Base-by-base conservation (phyloP, 2,888 invertebrate genomes). In the Melanotus villosus region DNA sequence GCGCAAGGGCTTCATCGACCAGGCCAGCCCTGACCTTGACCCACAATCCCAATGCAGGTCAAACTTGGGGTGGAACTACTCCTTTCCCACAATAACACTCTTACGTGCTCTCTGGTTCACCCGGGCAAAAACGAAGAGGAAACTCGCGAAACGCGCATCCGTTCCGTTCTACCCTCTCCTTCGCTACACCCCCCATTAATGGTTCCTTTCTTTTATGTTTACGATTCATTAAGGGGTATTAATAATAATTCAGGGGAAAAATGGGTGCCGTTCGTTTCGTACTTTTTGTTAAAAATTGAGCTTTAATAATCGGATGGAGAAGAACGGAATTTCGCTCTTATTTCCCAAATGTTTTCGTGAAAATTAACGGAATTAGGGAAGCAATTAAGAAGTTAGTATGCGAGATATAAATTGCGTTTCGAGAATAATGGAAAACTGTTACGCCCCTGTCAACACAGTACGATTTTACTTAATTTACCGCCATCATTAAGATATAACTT, bases 1-100 rank as follows among this genome's bases (percentile, higher is more conserved):
- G 78, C 79, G 77, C 76, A 23, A 38, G 30, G 50, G 81, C 82
- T 82, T 78, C 80, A 82, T 81, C 81, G 82, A 81, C 79, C 79
- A 79, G 82, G 77, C 81, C 80, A 81, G 80, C 82, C 83, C 82
- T 82, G 82, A 82, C 82, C 82, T 82, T 82, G 82, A 81, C 82
- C 82, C 79, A 82, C 79, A 82, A 77, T 76, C 74, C n/a, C 73
- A 76, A 75, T 77, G 74, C 80, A 75, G 81, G 81, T 80, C 78
- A 78, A 78, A 77, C 75, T 78, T 74, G 67, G 77, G 78, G 77
- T 77, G 76, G 73, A 77, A 75, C 75, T 73, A 69, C 69, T 43
- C 67, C 65, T 66, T 67, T 65, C 41, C 62, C 50, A 65, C 65
- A 62, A 58, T 52, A 62, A 66, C 62, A 66, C 66, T 60, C 62